These are phyloP conservation scores for Numenius phaeopus DNA, from an alignment of 2,797 vertebrate species.

Conservation along the genomic window DNA sequence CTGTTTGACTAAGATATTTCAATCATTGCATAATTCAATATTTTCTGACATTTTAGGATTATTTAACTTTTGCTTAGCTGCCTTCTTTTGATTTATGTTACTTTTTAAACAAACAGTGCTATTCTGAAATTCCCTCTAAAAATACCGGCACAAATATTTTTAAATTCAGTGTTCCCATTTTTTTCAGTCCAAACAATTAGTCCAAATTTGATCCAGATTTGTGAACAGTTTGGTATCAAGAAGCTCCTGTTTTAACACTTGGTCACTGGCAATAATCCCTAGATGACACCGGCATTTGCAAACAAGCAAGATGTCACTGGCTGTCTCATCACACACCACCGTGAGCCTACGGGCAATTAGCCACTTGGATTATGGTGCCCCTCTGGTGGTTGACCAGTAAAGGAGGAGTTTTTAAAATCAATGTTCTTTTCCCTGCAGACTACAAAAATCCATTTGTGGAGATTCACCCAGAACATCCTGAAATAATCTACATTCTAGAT, in stretches of 20 bases:
- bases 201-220: background rate
- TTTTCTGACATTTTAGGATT: constrained; percentile 1
- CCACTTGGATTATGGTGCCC: background rate
- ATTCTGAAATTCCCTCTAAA: background rate
- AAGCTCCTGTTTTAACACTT: background rate
- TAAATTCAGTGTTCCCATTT: background rate
- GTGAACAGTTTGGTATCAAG: background rate
- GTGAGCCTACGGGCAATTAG: background rate
- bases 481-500: constrained; percentile 58
- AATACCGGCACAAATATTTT: background rate
- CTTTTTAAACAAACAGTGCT: constrained; percentile 7
- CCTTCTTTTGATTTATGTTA: background rate
- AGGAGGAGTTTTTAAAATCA: background rate
- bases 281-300: too few relatives aligned
- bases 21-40: background rate
- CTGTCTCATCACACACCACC: background rate
- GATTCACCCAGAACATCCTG: background rate
- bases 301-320: background rate
- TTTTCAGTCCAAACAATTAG: background rate
- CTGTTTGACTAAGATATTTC: background rate
- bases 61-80: background rate
- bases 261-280: background rate
- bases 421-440: constrained; percentile 76
- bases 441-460: constrained; percentile 84
- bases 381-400: background rate